phyloP scores from a whole-genome alignment of 37 sponge, comb jelly and placozoan genomes.

The Halichondria panicea region DNA sequence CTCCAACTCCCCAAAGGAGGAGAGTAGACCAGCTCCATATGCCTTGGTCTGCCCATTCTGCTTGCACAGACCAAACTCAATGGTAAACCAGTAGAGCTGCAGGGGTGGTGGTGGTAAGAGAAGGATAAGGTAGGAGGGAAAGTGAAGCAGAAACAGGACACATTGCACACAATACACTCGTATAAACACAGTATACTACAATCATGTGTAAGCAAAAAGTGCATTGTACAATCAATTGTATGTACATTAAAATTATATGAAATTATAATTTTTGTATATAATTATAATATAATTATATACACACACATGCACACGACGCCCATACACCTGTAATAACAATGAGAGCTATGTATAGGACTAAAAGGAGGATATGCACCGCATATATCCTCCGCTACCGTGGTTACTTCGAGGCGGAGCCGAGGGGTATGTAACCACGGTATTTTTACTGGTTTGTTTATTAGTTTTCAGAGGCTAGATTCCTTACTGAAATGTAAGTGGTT shows the following conservation, averaged over 20 bases:
- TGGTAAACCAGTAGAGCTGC: slow-evolving; percentile 93
- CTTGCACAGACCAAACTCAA: slow-evolving; percentile 92
- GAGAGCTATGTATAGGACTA: no score
- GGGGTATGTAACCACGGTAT: slow-evolving; percentile 91
- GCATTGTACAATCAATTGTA: no score
- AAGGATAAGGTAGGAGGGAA: background rate
- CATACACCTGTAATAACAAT: no score
- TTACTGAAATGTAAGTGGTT: no score
- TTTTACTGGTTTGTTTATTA: no score
- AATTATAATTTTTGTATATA: background rate
- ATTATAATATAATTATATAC: background rate
- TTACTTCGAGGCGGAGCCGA: slow-evolving; percentile 95
- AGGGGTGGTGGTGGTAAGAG: background rate
- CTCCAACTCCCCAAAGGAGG: slow-evolving; percentile 95
- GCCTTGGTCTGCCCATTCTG: slow-evolving; percentile 85
- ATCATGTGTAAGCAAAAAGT: no score
- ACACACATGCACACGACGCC: no score
- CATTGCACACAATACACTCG: no score
- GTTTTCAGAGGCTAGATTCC: no score
- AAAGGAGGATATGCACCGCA: slow-evolving; percentile 54
- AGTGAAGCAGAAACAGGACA: background rate
- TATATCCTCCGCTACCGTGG: slow-evolving; percentile 86
- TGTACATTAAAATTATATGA: no score
- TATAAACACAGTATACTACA: no score
- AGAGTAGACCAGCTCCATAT: slow-evolving; percentile 94